A percentile compares a stretch with the other conserved stretches of the same genome.
Conservation (phyloP, 1,140 invertebrate species). For the Leucophenga varia region DNA sequence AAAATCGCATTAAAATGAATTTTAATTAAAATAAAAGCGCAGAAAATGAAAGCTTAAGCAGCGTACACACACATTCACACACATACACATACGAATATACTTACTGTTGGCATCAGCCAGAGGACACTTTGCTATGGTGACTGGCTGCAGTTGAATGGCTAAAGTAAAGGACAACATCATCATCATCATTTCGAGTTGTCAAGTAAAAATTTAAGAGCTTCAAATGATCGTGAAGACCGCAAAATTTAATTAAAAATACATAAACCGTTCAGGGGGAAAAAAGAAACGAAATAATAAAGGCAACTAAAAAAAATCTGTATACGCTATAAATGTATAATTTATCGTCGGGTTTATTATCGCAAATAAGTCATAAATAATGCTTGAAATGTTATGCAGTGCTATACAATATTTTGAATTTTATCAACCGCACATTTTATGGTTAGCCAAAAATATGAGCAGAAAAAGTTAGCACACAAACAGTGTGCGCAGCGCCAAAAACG, state of each 20-base stretch:
- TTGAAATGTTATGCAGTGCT: too few relatives aligned
- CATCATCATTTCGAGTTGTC: neutral
- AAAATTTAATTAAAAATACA: constrained; percentile 49
- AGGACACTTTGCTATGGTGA: constrained; percentile 10
- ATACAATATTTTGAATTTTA: constrained; percentile 20
- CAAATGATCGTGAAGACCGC: constrained; percentile 39
- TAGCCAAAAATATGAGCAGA: neutral
- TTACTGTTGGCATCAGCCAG: constrained; percentile 15
- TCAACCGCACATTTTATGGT: constrained; percentile 9
- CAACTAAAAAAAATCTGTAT: too few relatives aligned
- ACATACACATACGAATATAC: too few relatives aligned
- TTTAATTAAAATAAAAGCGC: constrained; percentile 51
- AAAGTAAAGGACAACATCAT: neutral
- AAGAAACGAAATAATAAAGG: neutral
- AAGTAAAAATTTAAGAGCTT: constrained; percentile 17
- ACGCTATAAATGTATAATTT: too few relatives aligned
- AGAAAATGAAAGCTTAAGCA: constrained; percentile 33
- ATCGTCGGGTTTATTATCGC: too few relatives aligned
- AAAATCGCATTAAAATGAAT: constrained; percentile 43
- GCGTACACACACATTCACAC: too few relatives aligned
- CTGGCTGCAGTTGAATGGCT: constrained; percentile 4
- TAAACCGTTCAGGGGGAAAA: constrained; percentile 6
- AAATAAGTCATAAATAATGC: too few relatives aligned
- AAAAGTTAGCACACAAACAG: too few relatives aligned
- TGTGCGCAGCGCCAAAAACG: neutral